Base-by-base conservation (phyloP, 1,140 invertebrate genomes). In the Cydia fagiglandana region DNA sequence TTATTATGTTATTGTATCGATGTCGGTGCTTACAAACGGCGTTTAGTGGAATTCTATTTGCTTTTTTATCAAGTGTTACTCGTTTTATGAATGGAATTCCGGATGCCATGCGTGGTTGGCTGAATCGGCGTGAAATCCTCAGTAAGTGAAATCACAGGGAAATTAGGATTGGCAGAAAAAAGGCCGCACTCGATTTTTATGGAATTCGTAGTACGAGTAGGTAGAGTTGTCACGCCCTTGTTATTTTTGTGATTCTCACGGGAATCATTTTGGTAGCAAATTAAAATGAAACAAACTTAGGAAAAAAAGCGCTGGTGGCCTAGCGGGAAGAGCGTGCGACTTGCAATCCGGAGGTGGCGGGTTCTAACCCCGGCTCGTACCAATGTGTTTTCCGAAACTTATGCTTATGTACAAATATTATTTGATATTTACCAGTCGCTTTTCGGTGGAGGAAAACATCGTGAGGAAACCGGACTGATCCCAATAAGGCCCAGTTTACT, bases 11-110 rank as follows among this genome's bases (percentile, higher is more conserved):
- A 10, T 38, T 70, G 66, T 34, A 41, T 38, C 17, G 30, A 28
- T 41, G 66, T 41, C 28, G 30, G 30, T 20, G 15, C 38, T 17
- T 13, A 70, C 66, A 38, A 70, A 66, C 64, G 66, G 15, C 10
- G 30, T 15, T 70, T 38, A 34, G 66, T 45, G 66, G 66, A 70
- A 70, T 70, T 38, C 66, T 70, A 38, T 70, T 70, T 10, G 66
- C n/a, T n/a, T 38, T 70, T 70, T 70, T 70, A 45, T 53, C 34
- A 10, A 38, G 34, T 38, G 30, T 70, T 41, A 45, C 30, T 20
- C 5, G 66, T 70, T 66, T 17, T 17, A 15, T 70, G 30, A 70
- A 70, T 70, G 66, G 15, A 70, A 70, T 70, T 70, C 66, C 66
- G 66, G 66, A 70, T 70, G 66, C 34, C 15, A 70, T 38, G 66